phyloP scores from a whole-genome alignment of 2,888 invertebrate species.

The Xanthia icteritia region DNA sequence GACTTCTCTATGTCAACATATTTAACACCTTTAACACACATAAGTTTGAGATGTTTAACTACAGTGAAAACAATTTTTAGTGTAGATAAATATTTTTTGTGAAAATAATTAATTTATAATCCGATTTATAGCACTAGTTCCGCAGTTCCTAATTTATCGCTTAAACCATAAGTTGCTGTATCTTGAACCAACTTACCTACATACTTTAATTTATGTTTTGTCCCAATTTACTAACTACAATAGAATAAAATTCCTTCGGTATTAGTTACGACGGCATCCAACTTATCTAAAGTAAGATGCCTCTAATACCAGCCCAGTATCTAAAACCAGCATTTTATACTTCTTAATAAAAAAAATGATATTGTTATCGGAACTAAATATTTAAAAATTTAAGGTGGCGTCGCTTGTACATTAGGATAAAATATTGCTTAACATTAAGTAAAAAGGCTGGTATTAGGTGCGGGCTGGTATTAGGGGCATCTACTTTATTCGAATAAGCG shows the following conservation, averaged over 20 bases:
- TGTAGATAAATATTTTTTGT: background rate
- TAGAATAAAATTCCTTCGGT: background rate
- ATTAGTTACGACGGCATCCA: background rate
- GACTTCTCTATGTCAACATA: background rate
- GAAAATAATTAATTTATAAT: background rate
- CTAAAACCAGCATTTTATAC: background rate
- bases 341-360: background rate
- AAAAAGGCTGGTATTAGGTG: background rate
- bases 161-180: background rate
- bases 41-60: background rate
- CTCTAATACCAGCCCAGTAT: background rate
- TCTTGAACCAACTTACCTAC: background rate
- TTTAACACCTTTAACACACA: background rate
- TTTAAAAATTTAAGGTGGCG: background rate
- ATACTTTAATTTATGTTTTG: background rate
- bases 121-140: background rate
- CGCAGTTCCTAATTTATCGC: background rate
- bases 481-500: slow-evolving; percentile 6
- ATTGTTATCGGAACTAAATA: background rate
- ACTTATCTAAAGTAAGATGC: background rate
- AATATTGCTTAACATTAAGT: too few species aligned
- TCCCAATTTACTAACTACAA: background rate
- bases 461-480: background rate
- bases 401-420: too few species aligned
- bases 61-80: background rate